Conservation (phyloP, 2,797 vertebrate genomes). For the Fratercula arctica region DNA sequence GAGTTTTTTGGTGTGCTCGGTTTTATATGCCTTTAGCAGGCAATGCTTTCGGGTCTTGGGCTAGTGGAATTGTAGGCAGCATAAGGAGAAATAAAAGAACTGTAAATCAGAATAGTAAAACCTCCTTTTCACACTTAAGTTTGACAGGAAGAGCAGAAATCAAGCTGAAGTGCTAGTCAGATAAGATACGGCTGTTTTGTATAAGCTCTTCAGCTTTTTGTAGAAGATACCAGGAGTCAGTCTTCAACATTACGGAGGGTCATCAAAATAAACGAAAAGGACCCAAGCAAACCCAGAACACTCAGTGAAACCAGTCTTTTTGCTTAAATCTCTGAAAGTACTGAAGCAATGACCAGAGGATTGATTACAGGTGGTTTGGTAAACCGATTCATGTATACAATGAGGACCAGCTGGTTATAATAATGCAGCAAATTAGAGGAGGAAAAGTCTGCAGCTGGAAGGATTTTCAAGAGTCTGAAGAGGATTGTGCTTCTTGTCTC, state of each 20-base stretch:
- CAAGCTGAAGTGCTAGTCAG: constrained; percentile 41
- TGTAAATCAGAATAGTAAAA: constrained; percentile 7
- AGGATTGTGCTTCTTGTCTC: not conserved
- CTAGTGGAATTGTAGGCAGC: constrained; percentile 30
- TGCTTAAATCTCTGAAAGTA: not conserved
- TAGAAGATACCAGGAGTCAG: not conserved
- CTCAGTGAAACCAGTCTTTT: constrained; percentile 2
- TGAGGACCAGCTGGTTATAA: constrained; percentile 4
- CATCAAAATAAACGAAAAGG: not conserved
- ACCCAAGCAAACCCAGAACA: not conserved
- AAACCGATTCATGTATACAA: not conserved
- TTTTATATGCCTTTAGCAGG: constrained; percentile 27
- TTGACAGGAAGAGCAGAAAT: constrained; percentile 42
- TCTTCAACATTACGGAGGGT: not conserved
- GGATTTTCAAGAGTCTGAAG: not conserved
- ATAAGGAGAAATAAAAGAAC: not conserved
- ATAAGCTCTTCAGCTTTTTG: constrained; percentile 19
- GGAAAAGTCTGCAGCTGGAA: not conserved
- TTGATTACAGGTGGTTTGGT: not conserved
- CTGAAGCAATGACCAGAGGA: not conserved
- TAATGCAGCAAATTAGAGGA: not conserved
- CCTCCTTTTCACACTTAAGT: not conserved
- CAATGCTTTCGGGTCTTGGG: not conserved
- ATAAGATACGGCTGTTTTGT: constrained; percentile 11
- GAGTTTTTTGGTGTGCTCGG: not conserved